Base-by-base conservation (phyloP, 2,888 invertebrate genomes). In the Harpalus rufipes region DNA sequence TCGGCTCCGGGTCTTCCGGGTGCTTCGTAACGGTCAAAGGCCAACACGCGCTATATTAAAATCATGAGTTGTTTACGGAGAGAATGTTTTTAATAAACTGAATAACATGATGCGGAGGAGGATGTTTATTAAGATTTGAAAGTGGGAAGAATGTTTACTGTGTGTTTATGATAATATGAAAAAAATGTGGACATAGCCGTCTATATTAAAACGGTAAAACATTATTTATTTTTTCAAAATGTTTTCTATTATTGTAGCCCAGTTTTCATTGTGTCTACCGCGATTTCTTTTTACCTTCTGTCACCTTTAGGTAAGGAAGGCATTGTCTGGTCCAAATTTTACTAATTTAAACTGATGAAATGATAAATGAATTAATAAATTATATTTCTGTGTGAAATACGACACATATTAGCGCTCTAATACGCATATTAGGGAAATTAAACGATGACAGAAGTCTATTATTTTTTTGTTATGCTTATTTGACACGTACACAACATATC, bases 1-100 rank as follows among this genome's bases (percentile, higher is more conserved):
- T 25, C 25, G 14, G 68, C 39, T 68, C 68, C 68, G 68, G 68
- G 68, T 68, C 39, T 68, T 68, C 68, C 68, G 68, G 68, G 63
- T 8, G 44, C 44, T 51, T 51, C 32, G 32, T 5, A 32, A 32
- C 32, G 32, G 32, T 32, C 12, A 51, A 12, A 12, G 44, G 44
- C 44, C 44, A 51, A 1, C 32, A 32, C 10, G 44, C 44, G 44
- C 12, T 51, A 51, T 51, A 51, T 51, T 51, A 51, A 51, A 51
- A 51, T 51, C 44, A 51, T 51, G 8, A 12, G 44, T 51, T 51
- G 44, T 51, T 51, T 51, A 51, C 1, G 10, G 44, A 51, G 2
- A 12, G 10, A 51, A 51, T 51, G 44, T 51, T 51, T 51, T 51
- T 51, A 51, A 51, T 51, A 51, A 51, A 51, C 10, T 51, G 8